These are phyloP conservation scores for Branchipolynoe longqiensis DNA, from an alignment of 2,888 invertebrate species.

Conservation along the genomic window DNA sequence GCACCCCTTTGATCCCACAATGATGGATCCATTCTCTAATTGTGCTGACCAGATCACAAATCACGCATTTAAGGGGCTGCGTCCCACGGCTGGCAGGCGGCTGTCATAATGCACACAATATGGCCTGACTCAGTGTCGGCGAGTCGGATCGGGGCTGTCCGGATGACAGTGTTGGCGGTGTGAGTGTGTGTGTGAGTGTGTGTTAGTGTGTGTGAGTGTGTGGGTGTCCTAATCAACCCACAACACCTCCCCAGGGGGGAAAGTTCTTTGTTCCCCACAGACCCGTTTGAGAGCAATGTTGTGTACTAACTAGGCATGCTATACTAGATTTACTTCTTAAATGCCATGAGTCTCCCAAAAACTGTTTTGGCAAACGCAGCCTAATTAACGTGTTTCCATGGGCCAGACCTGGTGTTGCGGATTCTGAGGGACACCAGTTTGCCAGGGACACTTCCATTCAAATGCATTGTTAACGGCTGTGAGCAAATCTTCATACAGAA, in stretches of 20 bases:
- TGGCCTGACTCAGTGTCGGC: constrained; percentile 42
- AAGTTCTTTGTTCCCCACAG: constrained; percentile 35
- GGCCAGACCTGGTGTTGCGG: too few species aligned
- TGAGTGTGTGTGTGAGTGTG: background rate
- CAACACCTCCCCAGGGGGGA: constrained; percentile 22
- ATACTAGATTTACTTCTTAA: too few species aligned
- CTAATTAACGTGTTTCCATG: too few species aligned
- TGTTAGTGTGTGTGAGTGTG: background rate
- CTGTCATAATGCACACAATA: constrained; percentile 55
- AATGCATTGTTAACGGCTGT: too few species aligned
- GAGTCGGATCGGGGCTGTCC: background rate
- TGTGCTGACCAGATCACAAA: constrained; percentile 44
- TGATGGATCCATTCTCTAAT: constrained; percentile 41
- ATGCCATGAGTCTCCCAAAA: too few species aligned
- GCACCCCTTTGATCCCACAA: constrained; percentile 6
- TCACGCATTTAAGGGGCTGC: constrained; percentile 22
- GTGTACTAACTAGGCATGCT: too few species aligned
- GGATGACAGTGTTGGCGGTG: background rate
- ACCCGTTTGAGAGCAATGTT: too few species aligned
- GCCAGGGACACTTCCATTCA: too few species aligned
- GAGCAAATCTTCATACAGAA: too few species aligned
- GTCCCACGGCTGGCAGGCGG: constrained; percentile 22
- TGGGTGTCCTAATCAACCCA: constrained; percentile 35
- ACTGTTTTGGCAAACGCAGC: too few species aligned
- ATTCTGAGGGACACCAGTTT: too few species aligned